Evolutionary conservation across 30 jellyfish, hydroid and myxozoan genomes (phyloP), one percentile per base, ranked within the genome.

Genomic region (Aurelia coerulea): DNA sequence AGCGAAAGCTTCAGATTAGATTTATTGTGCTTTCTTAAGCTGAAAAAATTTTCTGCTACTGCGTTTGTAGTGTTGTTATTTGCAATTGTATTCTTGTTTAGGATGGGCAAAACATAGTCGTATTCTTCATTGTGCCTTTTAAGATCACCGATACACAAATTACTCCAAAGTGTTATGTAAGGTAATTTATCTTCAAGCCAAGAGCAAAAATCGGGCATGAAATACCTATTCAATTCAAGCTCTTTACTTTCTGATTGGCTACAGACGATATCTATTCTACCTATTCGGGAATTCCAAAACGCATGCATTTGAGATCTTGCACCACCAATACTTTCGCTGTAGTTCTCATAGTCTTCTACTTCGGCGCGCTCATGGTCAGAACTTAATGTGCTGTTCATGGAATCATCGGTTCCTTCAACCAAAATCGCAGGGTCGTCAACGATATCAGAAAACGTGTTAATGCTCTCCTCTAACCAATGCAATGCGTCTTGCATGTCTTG

Each of bases 41-140:
- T 70, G 62, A 70, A 70, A 58, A 70, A 70, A 31, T 65, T 39
- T 39, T 70, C 81, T 9, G 81, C 81, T 32, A 70, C 32, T 7
- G 81, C 81, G 5, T 33, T 70, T 33, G 81, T 70, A 31, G 66
- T 70, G 63, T 70, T 33, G 65, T 39, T 70, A 10, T 5, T 31
- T 4, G 66, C 65, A 6, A 39, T 16, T 2, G 66, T 70, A 31
- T 70, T 70, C 5, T 10, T 12, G 5, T 65, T 1, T 31, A 39
- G 4, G 6, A 1, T 4, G 5, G 81, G 81, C 5, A 5, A 13
- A 8, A 10, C 5, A 52, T 2, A 52, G 3, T 74, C 18, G 74
- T 74, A 74, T 2, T 74, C 29, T 5, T 6, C 49, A 52, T 52
- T n/a, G 54, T 2, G 46, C 35, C 85, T 15, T 2, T 74, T 51